phyloP scores from a whole-genome alignment of 2,888 invertebrate species.

The Ormia ochracea region DNA sequence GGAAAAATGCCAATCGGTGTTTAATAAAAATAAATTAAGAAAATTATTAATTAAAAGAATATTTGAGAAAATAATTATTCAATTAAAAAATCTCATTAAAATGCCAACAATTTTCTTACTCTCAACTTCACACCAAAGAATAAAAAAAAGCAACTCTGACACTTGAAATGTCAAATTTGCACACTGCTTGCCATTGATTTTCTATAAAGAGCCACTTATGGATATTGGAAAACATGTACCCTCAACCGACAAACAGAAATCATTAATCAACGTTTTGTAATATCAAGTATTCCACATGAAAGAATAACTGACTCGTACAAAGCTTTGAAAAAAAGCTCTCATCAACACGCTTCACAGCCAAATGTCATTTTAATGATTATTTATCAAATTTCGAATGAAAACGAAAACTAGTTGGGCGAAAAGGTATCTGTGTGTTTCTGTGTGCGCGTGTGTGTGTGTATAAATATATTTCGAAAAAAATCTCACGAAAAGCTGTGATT shows the following conservation, averaged over 20 bases:
- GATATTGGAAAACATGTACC: not conserved
- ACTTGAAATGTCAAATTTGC: not conserved
- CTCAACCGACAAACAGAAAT: not conserved
- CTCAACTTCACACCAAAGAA: not conserved
- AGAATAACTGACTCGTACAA: too few relatives aligned
- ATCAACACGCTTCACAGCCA: slow-evolving; percentile 44
- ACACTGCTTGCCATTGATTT: slow-evolving; percentile 14
- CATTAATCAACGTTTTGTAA: slow-evolving; percentile 27
- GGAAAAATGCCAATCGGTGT: too few relatives aligned
- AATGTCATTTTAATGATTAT: slow-evolving; percentile 56
- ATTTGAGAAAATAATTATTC: too few relatives aligned
- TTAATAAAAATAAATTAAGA: too few relatives aligned
- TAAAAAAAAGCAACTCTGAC: too few relatives aligned
- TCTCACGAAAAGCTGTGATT: slow-evolving; percentile 18
- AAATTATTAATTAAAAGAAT: too few relatives aligned
- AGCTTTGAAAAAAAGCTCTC: slow-evolving; percentile 27
- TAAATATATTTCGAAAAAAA: too few relatives aligned
- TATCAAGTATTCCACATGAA: not conserved
- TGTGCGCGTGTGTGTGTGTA: too few relatives aligned
- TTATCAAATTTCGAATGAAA: slow-evolving; percentile 51
- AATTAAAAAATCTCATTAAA: not conserved
- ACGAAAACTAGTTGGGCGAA: not conserved
- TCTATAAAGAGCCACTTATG: not conserved
- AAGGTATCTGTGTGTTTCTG: not conserved
- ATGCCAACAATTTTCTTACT: not conserved